These are phyloP conservation scores for Hyppa rectilinea DNA, from an alignment of 2,888 invertebrate species.

Conservation along the genomic window DNA sequence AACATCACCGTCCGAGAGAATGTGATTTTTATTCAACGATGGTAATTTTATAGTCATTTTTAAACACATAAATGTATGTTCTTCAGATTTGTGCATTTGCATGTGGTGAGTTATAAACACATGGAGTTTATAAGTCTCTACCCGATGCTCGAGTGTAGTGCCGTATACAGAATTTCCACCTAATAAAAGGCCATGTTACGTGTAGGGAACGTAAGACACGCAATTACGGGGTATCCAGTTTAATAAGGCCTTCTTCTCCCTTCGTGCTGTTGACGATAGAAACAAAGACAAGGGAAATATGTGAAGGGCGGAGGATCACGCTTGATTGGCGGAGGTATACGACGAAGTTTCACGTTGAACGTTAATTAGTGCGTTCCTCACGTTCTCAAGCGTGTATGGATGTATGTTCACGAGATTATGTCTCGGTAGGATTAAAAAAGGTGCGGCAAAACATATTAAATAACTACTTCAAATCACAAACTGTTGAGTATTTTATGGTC, in stretches of 20 bases:
- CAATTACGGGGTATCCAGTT: conserved; percentile 85
- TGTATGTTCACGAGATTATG: conserved; percentile 80
- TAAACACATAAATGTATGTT: conserved; percentile 67
- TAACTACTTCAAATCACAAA: conserved; percentile 54
- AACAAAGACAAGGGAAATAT: conserved; percentile 77
- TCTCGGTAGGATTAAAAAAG: conserved; percentile 73
- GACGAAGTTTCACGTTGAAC: conserved; percentile 88
- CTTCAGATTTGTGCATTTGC: conserved; percentile 62
- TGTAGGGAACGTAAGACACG: conserved; percentile 89
- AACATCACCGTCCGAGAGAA: conserved; percentile 66
- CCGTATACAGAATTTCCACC: conserved; percentile 89
- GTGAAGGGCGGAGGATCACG: conserved; percentile 79
- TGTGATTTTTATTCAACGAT: conserved; percentile 76
- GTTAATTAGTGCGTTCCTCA: conserved; percentile 90
- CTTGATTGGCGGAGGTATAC: conserved; percentile 79
- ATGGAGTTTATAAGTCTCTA: conserved; percentile 81
- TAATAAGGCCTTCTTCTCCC: conserved; percentile 79
- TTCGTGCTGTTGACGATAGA: conserved; percentile 70
- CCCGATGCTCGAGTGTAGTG: conserved; percentile 77
- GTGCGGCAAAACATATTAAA: conserved; percentile 60
- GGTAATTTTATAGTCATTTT: conserved; percentile 74
- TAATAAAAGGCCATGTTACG: conserved; percentile 90
- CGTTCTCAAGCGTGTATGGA: conserved; percentile 84
- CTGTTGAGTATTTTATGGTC: conserved; percentile 45
- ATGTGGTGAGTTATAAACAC: conserved; percentile 66